A percentile compares a stretch with the other conserved stretches of the same genome.
Evolutionary conservation across 2,888 invertebrate genomes (phyloP).

Genomic region (Gymnoscelis rufifasciata): DNA sequence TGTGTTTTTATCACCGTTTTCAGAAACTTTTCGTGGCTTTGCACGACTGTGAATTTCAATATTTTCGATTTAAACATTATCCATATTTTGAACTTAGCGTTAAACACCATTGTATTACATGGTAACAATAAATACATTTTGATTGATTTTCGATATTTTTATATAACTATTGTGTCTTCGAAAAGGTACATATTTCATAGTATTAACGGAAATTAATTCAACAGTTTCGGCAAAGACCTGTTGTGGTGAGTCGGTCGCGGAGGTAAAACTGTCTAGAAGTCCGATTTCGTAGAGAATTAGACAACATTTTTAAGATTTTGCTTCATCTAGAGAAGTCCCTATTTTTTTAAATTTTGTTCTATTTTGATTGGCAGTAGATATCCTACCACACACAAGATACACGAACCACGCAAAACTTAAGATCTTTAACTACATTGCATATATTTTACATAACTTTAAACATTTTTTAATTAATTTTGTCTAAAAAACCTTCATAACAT

Average conservation of each 20-base stretch:
- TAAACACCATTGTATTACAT: too few species aligned
- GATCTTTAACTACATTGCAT: background rate
- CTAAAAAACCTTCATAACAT: too few species aligned
- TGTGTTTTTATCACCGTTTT: conserved; percentile 34
- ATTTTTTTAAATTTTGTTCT: conserved; percentile 38
- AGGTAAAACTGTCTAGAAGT: conserved; percentile 63
- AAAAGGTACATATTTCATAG: conserved; percentile 9
- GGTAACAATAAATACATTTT: too few species aligned
- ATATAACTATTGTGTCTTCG: background rate
- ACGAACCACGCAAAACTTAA: background rate
- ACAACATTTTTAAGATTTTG: conserved; percentile 54
- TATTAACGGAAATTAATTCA: conserved; percentile 63
- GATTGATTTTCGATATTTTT: too few species aligned
- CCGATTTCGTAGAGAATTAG: conserved; percentile 59
- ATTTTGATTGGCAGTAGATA: conserved; percentile 33
- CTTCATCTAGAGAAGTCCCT: conserved; percentile 56
- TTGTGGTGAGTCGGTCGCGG: conserved; percentile 73
- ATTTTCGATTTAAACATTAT: conserved; percentile 8
- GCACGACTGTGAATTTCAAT: conserved; percentile 41
- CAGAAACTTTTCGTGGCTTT: conserved; percentile 37
- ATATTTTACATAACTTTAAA: too few species aligned
- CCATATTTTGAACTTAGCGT: too few species aligned
- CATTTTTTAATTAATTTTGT: too few species aligned
- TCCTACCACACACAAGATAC: conserved; percentile 33
- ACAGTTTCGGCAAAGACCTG: conserved; percentile 78